These are phyloP conservation scores for Propithecus coquereli DNA, from an alignment of 2,113 vertebrate genomes.

Conservation along the genomic window DNA sequence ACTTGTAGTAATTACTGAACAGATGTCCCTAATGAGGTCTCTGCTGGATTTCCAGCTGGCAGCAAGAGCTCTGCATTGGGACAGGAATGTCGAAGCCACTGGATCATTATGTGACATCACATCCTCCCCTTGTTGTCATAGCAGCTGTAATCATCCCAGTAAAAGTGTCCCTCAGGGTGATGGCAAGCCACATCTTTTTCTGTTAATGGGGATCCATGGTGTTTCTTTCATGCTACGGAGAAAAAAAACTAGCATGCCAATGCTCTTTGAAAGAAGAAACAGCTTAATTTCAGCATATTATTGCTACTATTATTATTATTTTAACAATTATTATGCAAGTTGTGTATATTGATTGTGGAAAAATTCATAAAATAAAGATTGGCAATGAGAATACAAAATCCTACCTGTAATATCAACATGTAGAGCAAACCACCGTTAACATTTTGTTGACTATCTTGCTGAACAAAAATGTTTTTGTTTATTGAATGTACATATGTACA, in stretches of 20 bases:
- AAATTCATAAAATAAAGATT: neutral
- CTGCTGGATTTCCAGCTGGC: conserved; percentile 76
- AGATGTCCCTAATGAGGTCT: conserved; percentile 83
- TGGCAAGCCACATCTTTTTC: conserved; percentile 43
- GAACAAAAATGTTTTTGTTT: neutral
- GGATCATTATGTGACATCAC: conserved; percentile 77
- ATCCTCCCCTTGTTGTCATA: conserved; percentile 82
- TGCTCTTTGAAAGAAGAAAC: neutral
- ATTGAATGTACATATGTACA: neutral
- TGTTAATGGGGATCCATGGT: conserved; percentile 8
- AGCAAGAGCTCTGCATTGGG: conserved; percentile 41
- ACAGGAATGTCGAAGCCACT: conserved; percentile 59
- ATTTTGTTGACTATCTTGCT: neutral
- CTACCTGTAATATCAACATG: neutral
- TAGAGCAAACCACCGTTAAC: neutral
- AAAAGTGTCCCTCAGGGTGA: conserved; percentile 62
- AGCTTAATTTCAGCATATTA: neutral
- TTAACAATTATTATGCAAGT: neutral
- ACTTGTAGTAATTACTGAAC: conserved; percentile 80
- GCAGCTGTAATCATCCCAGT: conserved; percentile 79
- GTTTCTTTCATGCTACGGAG: conserved; percentile 8
- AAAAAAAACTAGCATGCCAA: neutral
- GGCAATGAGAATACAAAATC: neutral
- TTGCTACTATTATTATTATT: neutral
- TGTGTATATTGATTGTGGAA: neutral